phyloP scores from a whole-genome alignment of 1,140 invertebrate species.

The Drosophila pandora region DNA sequence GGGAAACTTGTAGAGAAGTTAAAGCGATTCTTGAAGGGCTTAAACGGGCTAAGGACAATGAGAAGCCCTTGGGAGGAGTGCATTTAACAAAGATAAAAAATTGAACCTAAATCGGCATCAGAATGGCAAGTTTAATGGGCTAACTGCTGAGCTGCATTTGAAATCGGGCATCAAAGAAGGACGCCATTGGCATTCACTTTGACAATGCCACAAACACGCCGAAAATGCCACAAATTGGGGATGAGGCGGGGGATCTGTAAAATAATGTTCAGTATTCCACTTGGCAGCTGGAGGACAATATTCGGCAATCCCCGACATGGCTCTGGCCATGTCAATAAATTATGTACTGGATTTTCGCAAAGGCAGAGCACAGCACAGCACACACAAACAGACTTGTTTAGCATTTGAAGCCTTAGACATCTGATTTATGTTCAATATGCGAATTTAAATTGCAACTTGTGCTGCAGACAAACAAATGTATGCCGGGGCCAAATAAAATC shows the following conservation, averaged over 20 bases:
- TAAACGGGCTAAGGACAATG: slow-evolving; percentile 1
- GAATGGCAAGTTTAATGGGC: neutral
- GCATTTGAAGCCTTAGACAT: slow-evolving; percentile 65
- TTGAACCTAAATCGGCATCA: neutral
- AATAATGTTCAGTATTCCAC: slow-evolving; percentile 54
- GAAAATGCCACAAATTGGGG: slow-evolving; percentile 7
- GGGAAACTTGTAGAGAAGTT: neutral
- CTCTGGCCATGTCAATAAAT: slow-evolving; percentile 72
- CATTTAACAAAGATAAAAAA: slow-evolving; percentile 5
- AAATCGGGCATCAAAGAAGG: slow-evolving; percentile 25
- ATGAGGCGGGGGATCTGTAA: slow-evolving; percentile 22
- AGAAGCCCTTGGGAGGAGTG: neutral
- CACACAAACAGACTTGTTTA: slow-evolving; percentile 39
- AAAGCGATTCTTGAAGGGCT: slow-evolving; percentile 1
- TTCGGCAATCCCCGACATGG: slow-evolving; percentile 54
- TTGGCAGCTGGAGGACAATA: slow-evolving; percentile 63
- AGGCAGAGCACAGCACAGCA: slow-evolving; percentile 25
- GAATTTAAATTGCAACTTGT: slow-evolving; percentile 67
- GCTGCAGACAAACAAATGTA: slow-evolving; percentile 62
- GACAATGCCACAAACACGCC: slow-evolving; percentile 44
- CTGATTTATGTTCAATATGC: slow-evolving; percentile 76
- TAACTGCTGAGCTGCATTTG: slow-evolving; percentile 28
- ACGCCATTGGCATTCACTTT: slow-evolving; percentile 59
- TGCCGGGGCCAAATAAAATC: slow-evolving; percentile 55
- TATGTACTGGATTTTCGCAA: slow-evolving; percentile 74